phyloP scores from a whole-genome alignment of 2,888 invertebrate genomes.

The Thera obeliscata region DNA sequence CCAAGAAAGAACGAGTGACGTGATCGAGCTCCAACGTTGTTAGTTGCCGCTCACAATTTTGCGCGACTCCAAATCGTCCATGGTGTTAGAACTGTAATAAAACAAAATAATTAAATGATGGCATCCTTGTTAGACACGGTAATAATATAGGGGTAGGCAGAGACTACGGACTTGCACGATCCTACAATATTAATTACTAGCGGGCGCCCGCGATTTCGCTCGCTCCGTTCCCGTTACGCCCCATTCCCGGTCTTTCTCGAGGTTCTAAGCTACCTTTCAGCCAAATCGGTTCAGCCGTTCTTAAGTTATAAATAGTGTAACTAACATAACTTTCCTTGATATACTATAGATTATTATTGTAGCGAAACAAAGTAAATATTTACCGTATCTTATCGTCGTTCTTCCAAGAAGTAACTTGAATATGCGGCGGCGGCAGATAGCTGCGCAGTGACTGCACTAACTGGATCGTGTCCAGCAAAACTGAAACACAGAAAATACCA shows the following conservation, averaged over 20 bases:
- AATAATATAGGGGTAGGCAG: too few relatives aligned
- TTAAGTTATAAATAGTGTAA: too few relatives aligned
- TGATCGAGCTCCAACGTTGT: constrained; percentile 24
- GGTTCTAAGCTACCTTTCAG: too few relatives aligned
- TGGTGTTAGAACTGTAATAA: constrained; percentile 72
- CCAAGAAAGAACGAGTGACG: constrained; percentile 3
- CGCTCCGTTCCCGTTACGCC: too few relatives aligned
- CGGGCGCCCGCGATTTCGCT: too few relatives aligned
- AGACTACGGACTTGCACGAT: too few relatives aligned
- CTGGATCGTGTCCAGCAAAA: constrained; percentile 93
- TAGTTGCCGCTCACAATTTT: constrained; percentile 83
- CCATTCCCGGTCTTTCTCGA: too few relatives aligned
- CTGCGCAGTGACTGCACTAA: constrained; percentile 93
- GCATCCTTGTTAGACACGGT: too few relatives aligned
- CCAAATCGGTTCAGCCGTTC: too few relatives aligned
- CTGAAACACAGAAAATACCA: constrained; percentile 71
- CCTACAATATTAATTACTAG: too few relatives aligned
- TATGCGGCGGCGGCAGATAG: constrained; percentile 93
- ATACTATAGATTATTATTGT: too few relatives aligned
- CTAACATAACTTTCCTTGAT: too few relatives aligned
- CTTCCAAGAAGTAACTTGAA: constrained; percentile 95
- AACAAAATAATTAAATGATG: constrained; percentile 4
- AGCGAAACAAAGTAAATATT: constrained; percentile 21
- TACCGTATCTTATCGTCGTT: constrained; percentile 89
- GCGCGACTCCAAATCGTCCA: constrained; percentile 80